phyloP scores from a whole-genome alignment of 2,113 vertebrate species.

The Kryptolebias marmoratus region DNA sequence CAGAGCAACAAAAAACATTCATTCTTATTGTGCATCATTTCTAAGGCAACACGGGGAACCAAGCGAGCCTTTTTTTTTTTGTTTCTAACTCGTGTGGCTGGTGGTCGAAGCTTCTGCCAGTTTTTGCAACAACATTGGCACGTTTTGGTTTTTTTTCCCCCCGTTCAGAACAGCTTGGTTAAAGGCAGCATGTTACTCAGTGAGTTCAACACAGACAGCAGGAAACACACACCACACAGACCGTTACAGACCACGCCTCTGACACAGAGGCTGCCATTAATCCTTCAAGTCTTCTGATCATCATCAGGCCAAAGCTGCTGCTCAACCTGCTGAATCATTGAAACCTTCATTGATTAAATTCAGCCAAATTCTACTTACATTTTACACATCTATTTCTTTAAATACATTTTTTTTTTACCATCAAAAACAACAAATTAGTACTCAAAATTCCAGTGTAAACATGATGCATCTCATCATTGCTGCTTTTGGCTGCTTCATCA shows the following conservation, averaged over 20 bases:
- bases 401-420: slow-evolving; percentile 9
- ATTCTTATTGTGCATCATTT: slow-evolving; percentile 76
- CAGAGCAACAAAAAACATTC: slow-evolving; percentile 56
- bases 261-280: slow-evolving; percentile 38
- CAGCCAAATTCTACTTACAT: slow-evolving; percentile 12
- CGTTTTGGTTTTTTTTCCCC: slow-evolving; percentile 4
- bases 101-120: slow-evolving; percentile 52
- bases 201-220: slow-evolving; percentile 41
- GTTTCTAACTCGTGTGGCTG: slow-evolving; percentile 55
- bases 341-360: slow-evolving; percentile 38
- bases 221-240: slow-evolving; percentile 8
- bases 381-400: not conserved
- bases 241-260: slow-evolving; percentile 33
- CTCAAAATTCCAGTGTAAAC: slow-evolving; percentile 66
- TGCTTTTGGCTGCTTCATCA: slow-evolving; percentile 15
- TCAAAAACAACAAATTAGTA: slow-evolving; percentile 53
- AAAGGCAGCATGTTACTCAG: slow-evolving; percentile 77
- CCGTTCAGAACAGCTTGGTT: slow-evolving; percentile 66
- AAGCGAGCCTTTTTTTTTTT: slow-evolving; percentile 46
- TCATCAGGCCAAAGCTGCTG: slow-evolving; percentile 12
- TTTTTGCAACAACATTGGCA: slow-evolving; percentile 60
- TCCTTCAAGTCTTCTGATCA: slow-evolving; percentile 22
- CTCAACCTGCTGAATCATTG: slow-evolving; percentile 40
- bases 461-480: slow-evolving; percentile 2
- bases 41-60: slow-evolving; percentile 80